Base-by-base conservation (phyloP, 2,113 vertebrate species). In the Dicrurus megarhynchus region DNA sequence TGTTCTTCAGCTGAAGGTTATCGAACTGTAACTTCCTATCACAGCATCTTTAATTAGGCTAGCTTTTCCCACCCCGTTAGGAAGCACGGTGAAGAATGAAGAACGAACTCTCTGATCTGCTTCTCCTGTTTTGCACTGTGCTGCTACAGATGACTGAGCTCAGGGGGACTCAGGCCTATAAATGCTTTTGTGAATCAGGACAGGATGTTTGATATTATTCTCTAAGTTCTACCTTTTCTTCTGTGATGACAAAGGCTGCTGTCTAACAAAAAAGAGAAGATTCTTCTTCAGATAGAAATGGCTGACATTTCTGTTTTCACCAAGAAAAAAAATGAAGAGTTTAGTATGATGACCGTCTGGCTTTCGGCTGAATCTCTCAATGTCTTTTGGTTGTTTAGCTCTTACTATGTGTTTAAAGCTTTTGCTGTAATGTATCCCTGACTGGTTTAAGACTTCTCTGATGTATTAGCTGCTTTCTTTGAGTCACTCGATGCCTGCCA, bases 21-120 rank as follows among this genome's bases (percentile, higher is more conserved):
- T 16, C 93, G 81, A 89, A 92, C 86, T 80, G 84, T 74, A 94
- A 93, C 63, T 86, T 87, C 71, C 85, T 93, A 92, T 93, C 91
- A 83, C 55, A 91, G 89, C 64, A 92, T 93, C 65, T 92, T 90
- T 96, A 96, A 96, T 95, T 92, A 90, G 85, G 28, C 60, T 19
- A 42, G 70, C 68, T 96, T 75, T 91, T 83, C 92, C 78, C 67
- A 85, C 23, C 32, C 24, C 0, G 0, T 61, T 56, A 73, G 3
- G 13, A 82, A 80, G 42, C 33, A 49, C 0, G 0, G 21, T 65
- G 53, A 73, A 83, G 55, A 84, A 81, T 2, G 3, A 73, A 83
- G 55, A 84, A 81, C 2, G 3, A 87, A 35, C 32, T 53, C 23
- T 69, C 65, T 88, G 55, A 81, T 83, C 61, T 41, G 47, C 32